A percentile compares a stretch with the other conserved stretches of the same genome.
Evolutionary conservation across 1,140 invertebrate genomes (phyloP).

Genomic region (Eubasilissa regina): DNA sequence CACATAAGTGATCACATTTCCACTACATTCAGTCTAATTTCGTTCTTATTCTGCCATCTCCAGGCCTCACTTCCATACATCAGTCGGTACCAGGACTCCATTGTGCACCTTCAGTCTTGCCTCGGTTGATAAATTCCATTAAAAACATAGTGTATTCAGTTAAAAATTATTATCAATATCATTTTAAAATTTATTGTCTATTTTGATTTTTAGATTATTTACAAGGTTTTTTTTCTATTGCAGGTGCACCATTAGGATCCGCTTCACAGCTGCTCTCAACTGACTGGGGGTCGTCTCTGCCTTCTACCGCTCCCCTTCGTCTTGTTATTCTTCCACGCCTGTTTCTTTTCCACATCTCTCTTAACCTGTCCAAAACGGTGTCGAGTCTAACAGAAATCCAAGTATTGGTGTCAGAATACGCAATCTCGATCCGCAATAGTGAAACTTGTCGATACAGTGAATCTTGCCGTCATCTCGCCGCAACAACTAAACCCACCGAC

Average conservation of each 20-base stretch:
- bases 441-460: slow-evolving; percentile 5
- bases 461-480: slow-evolving; percentile 9
- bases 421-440: slow-evolving; percentile 18
- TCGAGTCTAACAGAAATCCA: slow-evolving; percentile 13
- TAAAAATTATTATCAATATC: no score
- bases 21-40: no score
- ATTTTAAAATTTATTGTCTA: no score
- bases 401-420: not conserved
- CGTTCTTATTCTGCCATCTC: no score
- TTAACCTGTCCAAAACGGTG: not conserved
- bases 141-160: no score
- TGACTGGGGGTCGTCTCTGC: not conserved
- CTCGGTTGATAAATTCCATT: no score
- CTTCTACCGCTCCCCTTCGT: not conserved
- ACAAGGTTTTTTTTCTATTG: slow-evolving; percentile 32
- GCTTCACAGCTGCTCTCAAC: not conserved
- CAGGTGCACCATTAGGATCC: slow-evolving; percentile 35
- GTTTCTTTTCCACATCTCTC: not conserved
- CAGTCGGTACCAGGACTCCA: no score
- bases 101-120: no score
- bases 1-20: no score
- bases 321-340: not conserved
- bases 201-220: slow-evolving; percentile 11
- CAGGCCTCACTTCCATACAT: no score
- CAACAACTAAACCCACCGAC: not conserved